Evolutionary conservation across 2,113 vertebrate species (phyloP).

Genomic region (Madoqua kirkii): DNA sequence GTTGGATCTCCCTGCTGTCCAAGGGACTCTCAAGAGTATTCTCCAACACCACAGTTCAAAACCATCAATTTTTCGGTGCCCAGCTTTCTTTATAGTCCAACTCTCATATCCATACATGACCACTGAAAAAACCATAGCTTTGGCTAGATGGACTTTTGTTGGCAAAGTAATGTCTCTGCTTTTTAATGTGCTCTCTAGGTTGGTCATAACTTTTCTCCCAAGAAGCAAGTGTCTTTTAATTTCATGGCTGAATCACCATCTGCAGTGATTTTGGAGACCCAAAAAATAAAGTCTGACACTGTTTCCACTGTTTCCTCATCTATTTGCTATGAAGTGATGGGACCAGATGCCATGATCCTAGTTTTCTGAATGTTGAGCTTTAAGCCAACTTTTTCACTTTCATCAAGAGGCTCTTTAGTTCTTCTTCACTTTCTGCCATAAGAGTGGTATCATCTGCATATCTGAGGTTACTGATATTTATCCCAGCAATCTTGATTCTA

Average conservation of each 20-base stretch:
- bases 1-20: neutral
- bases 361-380: neutral
- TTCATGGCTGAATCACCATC: neutral
- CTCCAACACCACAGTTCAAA: neutral
- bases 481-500: neutral
- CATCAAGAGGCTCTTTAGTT: neutral
- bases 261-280: neutral
- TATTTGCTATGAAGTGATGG: neutral
- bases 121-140: neutral
- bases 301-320: neutral
- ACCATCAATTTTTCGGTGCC: accelerated
- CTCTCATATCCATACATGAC: neutral
- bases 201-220: neutral
- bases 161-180: neutral
- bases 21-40: neutral
- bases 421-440: neutral
- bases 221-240: neutral
- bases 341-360: neutral
- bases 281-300: neutral
- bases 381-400: neutral
- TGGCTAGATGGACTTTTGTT: neutral
- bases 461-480: neutral
- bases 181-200: neutral
- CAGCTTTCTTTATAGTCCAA: neutral
- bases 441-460: neutral